These are phyloP conservation scores for Pygathrix nemaeus DNA, from an alignment of 2,113 vertebrate genomes.

Conservation along the genomic window DNA sequence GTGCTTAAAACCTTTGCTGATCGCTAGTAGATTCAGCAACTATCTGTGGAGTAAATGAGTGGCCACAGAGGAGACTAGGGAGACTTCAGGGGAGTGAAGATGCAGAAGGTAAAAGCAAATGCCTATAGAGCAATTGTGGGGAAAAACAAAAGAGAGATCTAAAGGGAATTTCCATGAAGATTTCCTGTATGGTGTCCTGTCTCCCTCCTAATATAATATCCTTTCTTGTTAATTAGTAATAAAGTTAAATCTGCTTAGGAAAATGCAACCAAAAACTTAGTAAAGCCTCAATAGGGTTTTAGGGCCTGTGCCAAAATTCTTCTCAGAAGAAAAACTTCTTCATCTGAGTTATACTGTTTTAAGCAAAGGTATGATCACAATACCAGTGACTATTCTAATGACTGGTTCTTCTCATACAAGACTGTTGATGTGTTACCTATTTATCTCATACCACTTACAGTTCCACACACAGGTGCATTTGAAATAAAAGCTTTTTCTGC, in stretches of 20 bases:
- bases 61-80: neutral
- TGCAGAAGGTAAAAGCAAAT: neutral
- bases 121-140: neutral
- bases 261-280: neutral
- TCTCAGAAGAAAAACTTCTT: neutral
- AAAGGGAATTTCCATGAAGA: neutral
- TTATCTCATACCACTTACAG: neutral
- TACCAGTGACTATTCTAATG: neutral
- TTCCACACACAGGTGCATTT: neutral
- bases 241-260: neutral
- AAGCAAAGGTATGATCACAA: neutral
- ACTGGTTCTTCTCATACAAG: neutral
- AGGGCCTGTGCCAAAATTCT: neutral
- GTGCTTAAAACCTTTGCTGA: neutral
- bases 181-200: neutral
- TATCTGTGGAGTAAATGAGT: neutral
- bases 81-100: neutral
- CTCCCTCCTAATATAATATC: neutral
- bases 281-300: neutral
- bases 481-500: neutral
- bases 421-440: neutral
- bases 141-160: neutral
- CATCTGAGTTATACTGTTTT: neutral
- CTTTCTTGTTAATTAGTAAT: neutral
- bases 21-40: neutral